phyloP scores from a whole-genome alignment of 2,797 vertebrate species.

The Macroramphosus scolopax region DNA sequence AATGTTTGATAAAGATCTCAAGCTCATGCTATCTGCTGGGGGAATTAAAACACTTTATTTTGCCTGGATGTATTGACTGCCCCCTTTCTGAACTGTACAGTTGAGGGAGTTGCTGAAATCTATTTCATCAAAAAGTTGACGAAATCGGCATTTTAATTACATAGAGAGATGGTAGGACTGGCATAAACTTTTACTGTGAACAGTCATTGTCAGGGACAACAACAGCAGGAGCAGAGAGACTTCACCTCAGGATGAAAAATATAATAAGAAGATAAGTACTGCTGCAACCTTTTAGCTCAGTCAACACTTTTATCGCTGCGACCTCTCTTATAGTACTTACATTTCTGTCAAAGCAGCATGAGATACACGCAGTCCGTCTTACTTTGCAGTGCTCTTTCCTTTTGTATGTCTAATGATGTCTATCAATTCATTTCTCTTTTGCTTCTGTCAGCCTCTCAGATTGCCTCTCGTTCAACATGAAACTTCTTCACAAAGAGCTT shows the following conservation, averaged over 20 bases:
- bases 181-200: constrained; percentile 9
- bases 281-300: constrained; percentile 45
- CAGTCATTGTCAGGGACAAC: constrained; percentile 38
- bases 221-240: constrained; percentile 25
- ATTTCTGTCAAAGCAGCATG: constrained; percentile 42
- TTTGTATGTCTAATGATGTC: constrained; percentile 5
- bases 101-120: constrained; percentile 27
- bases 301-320: constrained; percentile 48
- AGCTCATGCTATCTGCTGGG: too few relatives aligned
- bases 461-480: neutral
- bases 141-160: constrained; percentile 58
- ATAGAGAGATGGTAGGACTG: constrained; percentile 16
- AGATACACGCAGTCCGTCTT: constrained; percentile 23
- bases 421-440: neutral
- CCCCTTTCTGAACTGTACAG: constrained; percentile 42
- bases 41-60: constrained; percentile 49
- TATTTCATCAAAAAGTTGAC: constrained; percentile 35
- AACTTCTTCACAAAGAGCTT: constrained; percentile 8
- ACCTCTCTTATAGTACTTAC: constrained; percentile 46
- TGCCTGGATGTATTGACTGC: constrained; percentile 41
- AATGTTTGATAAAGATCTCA: too few relatives aligned
- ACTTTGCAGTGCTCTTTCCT: constrained; percentile 11
- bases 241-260: constrained; percentile 23
- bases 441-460: constrained; percentile 1
- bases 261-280: constrained; percentile 32